Percentiles rank a stretch among this genome's conserved stretches.
Evolutionary conservation across 2,113 vertebrate genomes (phyloP).

Genomic region (Pseudorhombus dupliciocellatus): DNA sequence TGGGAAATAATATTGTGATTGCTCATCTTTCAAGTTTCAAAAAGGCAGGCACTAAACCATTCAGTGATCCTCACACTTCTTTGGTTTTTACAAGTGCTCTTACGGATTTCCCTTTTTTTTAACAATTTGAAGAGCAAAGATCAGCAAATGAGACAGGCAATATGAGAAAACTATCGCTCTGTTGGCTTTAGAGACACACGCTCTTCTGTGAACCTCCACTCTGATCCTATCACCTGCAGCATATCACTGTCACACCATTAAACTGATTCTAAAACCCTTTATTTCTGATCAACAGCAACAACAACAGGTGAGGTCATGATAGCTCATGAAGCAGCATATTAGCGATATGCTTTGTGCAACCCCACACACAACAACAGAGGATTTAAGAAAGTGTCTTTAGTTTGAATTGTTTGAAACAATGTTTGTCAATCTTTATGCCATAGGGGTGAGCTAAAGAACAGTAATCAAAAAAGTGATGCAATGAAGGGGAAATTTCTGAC

Average conservation of each 20-base stretch:
- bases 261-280: slow-evolving; percentile 42
- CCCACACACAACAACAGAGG: not conserved
- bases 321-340: slow-evolving; percentile 5
- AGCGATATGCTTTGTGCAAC: not conserved
- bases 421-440: slow-evolving; percentile 43
- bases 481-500: slow-evolving; percentile 35
- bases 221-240: slow-evolving; percentile 28
- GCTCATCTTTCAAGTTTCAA: slow-evolving; percentile 30
- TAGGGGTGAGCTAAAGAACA: slow-evolving; percentile 9
- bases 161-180: slow-evolving; percentile 1
- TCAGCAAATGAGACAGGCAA: not conserved
- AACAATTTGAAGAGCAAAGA: slow-evolving; percentile 21
- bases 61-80: slow-evolving; percentile 17
- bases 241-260: slow-evolving; percentile 29
- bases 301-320: slow-evolving; percentile 25
- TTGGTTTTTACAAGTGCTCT: slow-evolving; percentile 10
- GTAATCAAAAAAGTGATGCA: slow-evolving; percentile 42
- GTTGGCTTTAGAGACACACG: not conserved
- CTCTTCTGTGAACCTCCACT: not conserved
- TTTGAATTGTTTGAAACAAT: slow-evolving; percentile 20
- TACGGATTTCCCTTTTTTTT: slow-evolving; percentile 5
- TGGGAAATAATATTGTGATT: slow-evolving; percentile 36
- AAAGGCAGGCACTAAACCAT: slow-evolving; percentile 24
- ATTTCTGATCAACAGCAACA: slow-evolving; percentile 11
- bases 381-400: slow-evolving; percentile 6